Percentiles rank a stretch among this genome's conserved stretches.
Conservation (phyloP, 2,113 vertebrate genomes). For the Parus major region DNA sequence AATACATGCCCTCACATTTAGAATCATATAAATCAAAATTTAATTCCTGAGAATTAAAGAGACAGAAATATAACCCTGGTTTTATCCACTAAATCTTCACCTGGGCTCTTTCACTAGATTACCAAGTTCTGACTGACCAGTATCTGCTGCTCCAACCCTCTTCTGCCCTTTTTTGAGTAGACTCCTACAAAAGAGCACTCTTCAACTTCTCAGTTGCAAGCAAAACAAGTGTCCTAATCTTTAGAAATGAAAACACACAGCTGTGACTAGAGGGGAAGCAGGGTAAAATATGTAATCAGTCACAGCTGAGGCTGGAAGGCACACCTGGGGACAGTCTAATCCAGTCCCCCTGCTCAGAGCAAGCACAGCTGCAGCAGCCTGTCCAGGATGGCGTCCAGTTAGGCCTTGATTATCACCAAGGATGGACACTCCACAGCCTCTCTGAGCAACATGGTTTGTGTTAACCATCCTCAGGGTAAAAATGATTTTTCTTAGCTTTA, state of each 20-base stretch:
- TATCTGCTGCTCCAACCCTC: background rate
- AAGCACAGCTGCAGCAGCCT: background rate
- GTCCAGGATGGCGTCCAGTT: background rate
- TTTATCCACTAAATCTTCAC: background rate
- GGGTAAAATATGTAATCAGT: background rate
- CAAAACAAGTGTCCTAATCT: background rate
- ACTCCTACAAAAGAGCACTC: background rate
- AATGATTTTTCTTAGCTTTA: background rate
- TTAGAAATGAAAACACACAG: background rate
- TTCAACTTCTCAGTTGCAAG: background rate
- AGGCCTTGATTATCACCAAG: background rate
- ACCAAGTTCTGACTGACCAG: background rate
- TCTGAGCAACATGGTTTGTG: background rate
- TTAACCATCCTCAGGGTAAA: background rate
- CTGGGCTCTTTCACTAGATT: background rate
- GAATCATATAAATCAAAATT: background rate
- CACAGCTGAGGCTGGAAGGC: background rate
- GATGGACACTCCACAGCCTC: background rate
- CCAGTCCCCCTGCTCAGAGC: background rate
- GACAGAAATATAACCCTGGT: background rate
- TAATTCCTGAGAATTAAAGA: background rate
- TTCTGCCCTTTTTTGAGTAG: background rate
- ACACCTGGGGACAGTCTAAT: background rate
- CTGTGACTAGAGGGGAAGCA: background rate
- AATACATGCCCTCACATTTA: background rate